Evolutionary conservation across 2,113 vertebrate genomes (phyloP), one percentile per base, ranked within the genome.

Genomic region (Solea senegalensis): DNA sequence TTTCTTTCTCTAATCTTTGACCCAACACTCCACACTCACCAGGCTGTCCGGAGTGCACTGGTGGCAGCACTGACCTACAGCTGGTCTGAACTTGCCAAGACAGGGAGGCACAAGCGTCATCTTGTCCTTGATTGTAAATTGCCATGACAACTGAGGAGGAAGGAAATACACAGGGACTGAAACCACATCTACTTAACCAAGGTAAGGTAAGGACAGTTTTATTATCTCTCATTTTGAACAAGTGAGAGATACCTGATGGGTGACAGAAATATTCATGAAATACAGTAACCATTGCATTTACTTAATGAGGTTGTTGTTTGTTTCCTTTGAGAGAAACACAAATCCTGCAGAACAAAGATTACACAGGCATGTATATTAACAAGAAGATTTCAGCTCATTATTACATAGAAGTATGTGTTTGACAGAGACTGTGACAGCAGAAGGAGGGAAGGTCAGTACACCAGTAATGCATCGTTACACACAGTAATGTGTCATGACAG

Each of bases 41-140:
- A 94, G 75, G 78, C 94, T 94, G 76, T 93, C 83, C 0, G 94
- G 93, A 41, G 91, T 92, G 79, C 94, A 94, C 79, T 88, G 91
- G 75, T 92, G 90, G 79, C 94, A 94, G 78, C 93, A 93, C 75
- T 89, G 89, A 28, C 91, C 92, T 74, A 94, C 90, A 45, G 34
- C 8, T 11, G 94, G 93, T 74, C 94, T 84, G 61, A 91, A 89
- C 60, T 74, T 90, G 53, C 92, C 91, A 70, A 92, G 83, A 78
- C 74, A 86, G 3, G 89, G 77, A 72, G 80, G 59, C 9, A 81
- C 66, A 1, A 7, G 21, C 72, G 76, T 92, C 53, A 92, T 41
- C 58, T 84, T 93, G 78, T 81, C 90, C 88, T 82, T 89, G 49
- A 92, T 90, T 81, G 86, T 91, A 40, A 84, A 48, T 55, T 79